A percentile compares a stretch with the other conserved stretches of the same genome.
Conservation (phyloP, 2,113 vertebrate genomes). For the Nyctereutes procyonoides region DNA sequence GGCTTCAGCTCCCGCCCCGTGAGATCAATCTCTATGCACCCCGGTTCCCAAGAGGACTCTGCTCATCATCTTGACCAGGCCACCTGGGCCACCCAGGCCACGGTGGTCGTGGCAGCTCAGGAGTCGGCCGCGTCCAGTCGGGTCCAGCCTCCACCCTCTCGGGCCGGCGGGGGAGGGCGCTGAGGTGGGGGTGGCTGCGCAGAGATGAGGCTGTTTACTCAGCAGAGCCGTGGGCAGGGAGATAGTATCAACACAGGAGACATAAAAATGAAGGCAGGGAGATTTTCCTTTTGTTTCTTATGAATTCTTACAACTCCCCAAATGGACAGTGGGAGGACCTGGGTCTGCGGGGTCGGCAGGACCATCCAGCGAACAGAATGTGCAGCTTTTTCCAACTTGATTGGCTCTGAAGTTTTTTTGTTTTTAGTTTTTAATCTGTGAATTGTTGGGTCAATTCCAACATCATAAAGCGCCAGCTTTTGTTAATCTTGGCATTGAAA, state of each 20-base stretch:
- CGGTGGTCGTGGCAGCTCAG: background rate
- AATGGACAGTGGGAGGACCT: background rate
- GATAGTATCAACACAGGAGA: accelerated
- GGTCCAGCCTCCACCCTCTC: background rate
- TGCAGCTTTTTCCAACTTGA: background rate
- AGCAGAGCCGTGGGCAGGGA: background rate
- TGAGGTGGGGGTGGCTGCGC: accelerated
- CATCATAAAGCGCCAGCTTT: slow-evolving; percentile 44
- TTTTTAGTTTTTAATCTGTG: background rate
- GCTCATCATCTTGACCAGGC: background rate
- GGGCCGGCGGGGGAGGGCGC: accelerated
- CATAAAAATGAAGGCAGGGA: background rate
- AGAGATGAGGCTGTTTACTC: background rate
- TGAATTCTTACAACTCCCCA: background rate
- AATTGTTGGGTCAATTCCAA: slow-evolving; percentile 56
- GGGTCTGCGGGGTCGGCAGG: background rate
- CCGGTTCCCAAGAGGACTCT: background rate
- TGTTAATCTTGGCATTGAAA: slow-evolving; percentile 71
- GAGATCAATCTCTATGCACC: background rate
- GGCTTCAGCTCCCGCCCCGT: background rate
- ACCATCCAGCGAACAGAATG: background rate
- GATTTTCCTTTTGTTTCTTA: background rate
- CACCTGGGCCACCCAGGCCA: slow-evolving; percentile 4
- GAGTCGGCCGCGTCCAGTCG: accelerated
- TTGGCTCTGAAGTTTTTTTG: background rate